Conservation (phyloP, 1,140 invertebrate genomes). For the Saxidomus purpurata region DNA sequence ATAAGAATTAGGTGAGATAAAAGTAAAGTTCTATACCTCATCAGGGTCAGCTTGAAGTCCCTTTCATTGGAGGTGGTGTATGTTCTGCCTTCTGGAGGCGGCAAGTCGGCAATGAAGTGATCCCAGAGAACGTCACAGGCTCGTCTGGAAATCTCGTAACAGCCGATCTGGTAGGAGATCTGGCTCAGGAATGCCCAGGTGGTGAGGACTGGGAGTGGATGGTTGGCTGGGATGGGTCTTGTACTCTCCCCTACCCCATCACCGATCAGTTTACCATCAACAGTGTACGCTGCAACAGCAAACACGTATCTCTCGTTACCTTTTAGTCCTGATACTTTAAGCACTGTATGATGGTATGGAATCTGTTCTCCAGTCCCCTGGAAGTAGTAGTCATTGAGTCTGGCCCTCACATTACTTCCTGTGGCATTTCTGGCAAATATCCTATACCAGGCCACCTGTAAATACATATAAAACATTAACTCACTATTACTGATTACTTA, state of each 20-base stretch:
- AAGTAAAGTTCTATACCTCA: conserved; percentile 79
- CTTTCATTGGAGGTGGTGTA: conserved; percentile 77
- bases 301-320: conserved; percentile 85
- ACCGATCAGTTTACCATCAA: conserved; percentile 85
- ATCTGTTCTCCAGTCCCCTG: conserved; percentile 85
- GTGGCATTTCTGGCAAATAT: conserved; percentile 82
- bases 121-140: conserved; percentile 84
- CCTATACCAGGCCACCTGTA: conserved; percentile 85
- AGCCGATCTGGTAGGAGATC: conserved; percentile 85
- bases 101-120: conserved; percentile 82
- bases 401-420: conserved; percentile 84
- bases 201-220: conserved; percentile 84
- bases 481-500: too few species aligned
- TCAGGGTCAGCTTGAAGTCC: conserved; percentile 82
- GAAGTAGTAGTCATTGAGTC: conserved; percentile 84
- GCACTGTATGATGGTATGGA: conserved; percentile 77
- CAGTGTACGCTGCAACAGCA: conserved; percentile 85
- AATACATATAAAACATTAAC: neutral
- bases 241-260: conserved; percentile 84
- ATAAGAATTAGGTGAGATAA: too few species aligned
- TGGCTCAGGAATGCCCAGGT: conserved; percentile 84
- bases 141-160: conserved; percentile 79
- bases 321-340: conserved; percentile 81
- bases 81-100: conserved; percentile 76
- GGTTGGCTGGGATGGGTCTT: conserved; percentile 84